phyloP scores from a whole-genome alignment of 1,140 invertebrate genomes.

The Sesamia nonagrioides region DNA sequence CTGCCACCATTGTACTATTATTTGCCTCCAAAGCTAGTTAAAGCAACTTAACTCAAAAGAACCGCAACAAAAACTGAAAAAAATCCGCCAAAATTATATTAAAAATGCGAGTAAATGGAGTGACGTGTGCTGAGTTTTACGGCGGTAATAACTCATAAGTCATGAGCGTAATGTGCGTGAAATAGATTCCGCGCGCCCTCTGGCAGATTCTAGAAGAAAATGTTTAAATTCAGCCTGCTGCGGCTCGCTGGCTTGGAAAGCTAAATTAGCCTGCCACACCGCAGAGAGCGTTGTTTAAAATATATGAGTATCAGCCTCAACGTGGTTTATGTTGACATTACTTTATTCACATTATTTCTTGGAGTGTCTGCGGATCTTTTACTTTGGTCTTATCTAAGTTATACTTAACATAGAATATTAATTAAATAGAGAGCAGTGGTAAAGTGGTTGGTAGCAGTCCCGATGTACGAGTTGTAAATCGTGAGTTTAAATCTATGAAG shows the following conservation, averaged over 20 bases:
- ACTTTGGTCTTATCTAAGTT: too few relatives aligned
- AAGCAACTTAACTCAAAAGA: neutral
- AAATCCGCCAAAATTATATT: constrained; percentile 61
- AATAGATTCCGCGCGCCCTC: constrained; percentile 75
- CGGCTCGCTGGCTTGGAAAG: constrained; percentile 67
- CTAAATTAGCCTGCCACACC: constrained; percentile 71
- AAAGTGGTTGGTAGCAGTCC: too few relatives aligned
- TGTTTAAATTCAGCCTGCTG: constrained; percentile 66
- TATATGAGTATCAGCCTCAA: constrained; percentile 59
- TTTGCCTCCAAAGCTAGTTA: too few relatives aligned
- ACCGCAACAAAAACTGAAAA: constrained; percentile 17
- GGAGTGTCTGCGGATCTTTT: neutral
- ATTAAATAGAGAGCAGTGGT: too few relatives aligned
- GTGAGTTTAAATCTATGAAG: too few relatives aligned
- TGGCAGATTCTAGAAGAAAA: constrained; percentile 70
- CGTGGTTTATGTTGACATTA: constrained; percentile 1
- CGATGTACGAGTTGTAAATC: too few relatives aligned
- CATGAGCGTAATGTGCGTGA: constrained; percentile 76
- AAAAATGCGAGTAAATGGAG: constrained; percentile 74
- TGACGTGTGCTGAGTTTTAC: constrained; percentile 80
- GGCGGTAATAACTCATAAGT: constrained; percentile 78
- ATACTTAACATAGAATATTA: too few relatives aligned
- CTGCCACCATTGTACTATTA: too few relatives aligned
- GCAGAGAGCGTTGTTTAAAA: constrained; percentile 67
- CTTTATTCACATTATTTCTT: neutral